Conservation (phyloP, 2,113 vertebrate species). For the Alexandromys fortis region DNA sequence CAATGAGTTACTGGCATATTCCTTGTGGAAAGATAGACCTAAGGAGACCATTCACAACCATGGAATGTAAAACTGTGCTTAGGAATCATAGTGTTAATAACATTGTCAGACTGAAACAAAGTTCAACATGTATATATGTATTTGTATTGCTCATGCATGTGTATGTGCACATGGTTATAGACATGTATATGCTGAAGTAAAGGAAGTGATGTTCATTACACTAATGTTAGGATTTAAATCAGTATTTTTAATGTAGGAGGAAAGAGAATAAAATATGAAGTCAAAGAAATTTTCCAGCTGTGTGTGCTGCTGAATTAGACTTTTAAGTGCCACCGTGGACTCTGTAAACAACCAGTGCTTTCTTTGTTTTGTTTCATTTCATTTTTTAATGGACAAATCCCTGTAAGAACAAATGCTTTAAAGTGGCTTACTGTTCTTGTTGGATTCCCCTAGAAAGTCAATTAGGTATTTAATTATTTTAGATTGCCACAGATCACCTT, state of each 20-base stretch:
- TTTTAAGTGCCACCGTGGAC: neutral
- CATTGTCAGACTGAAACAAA: neutral
- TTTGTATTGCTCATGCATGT: neutral
- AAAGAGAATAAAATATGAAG: neutral
- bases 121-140: neutral
- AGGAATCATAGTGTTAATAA: neutral
- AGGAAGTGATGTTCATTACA: neutral
- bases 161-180: neutral
- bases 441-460: constrained; percentile 57
- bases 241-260: neutral
- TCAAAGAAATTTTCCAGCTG: neutral
- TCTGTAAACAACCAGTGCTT: neutral
- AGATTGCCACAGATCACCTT: constrained; percentile 41
- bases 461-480: constrained; percentile 49
- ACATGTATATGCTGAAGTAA: neutral
- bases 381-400: constrained; percentile 56
- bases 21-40: neutral
- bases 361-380: neutral
- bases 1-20: neutral
- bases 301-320: neutral
- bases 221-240: neutral
- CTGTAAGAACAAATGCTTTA: constrained; percentile 37
- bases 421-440: constrained; percentile 29
- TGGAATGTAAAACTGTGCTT: neutral
- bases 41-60: neutral